A percentile compares a stretch with the other conserved stretches of the same genome.
Evolutionary conservation across 2,113 vertebrate genomes (phyloP).

Genomic region (Piaya cayana): DNA sequence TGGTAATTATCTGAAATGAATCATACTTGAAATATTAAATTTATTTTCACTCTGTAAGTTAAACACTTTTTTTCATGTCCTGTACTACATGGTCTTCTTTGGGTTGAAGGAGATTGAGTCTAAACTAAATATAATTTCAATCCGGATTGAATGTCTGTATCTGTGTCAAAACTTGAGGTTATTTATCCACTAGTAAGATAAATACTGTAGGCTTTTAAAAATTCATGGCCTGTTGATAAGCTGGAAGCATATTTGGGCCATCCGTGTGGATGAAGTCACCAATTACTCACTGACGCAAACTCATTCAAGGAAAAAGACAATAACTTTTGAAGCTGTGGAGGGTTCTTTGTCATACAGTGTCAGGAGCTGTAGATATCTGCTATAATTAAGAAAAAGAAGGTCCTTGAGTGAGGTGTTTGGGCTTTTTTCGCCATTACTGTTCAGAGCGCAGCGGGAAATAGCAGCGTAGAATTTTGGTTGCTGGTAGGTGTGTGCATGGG

Average conservation of each 20-base stretch:
- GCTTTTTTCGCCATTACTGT: neutral
- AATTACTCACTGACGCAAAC: neutral
- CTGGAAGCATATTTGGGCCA: neutral
- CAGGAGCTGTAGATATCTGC: neutral
- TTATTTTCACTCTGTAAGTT: neutral
- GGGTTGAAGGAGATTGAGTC: neutral
- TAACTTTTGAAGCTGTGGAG: neutral
- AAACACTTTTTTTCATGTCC: neutral
- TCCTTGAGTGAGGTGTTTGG: neutral
- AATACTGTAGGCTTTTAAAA: neutral
- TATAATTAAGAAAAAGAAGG: neutral
- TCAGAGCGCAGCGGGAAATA: neutral
- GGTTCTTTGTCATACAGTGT: neutral
- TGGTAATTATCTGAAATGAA: neutral
- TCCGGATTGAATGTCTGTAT: neutral
- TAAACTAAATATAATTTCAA: neutral
- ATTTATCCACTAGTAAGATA: neutral
- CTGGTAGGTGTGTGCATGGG: neutral
- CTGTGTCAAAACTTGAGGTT: neutral
- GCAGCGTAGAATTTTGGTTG: accelerated
- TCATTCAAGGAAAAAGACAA: neutral
- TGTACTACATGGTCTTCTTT: neutral
- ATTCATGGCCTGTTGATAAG: neutral
- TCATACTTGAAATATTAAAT: neutral
- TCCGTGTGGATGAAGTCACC: neutral